phyloP scores from a whole-genome alignment of 92 coral and sea anemone genomes.

The Zoanthus sociatus region DNA sequence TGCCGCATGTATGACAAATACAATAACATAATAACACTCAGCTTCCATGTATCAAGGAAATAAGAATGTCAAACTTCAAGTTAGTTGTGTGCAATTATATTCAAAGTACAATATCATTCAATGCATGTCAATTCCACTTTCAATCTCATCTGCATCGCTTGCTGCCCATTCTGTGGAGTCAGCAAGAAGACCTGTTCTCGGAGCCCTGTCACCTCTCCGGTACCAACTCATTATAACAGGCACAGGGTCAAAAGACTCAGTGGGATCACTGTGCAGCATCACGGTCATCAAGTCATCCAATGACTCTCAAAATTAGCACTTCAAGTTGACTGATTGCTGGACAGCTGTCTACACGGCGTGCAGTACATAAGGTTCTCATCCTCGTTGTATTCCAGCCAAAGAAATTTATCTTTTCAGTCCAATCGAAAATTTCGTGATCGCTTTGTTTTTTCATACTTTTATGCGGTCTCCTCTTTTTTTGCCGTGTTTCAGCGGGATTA shows the following conservation, averaged over 20 bases:
- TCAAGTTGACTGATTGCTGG: too few relatives aligned
- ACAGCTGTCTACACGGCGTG: too few relatives aligned
- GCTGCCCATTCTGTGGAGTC: not conserved
- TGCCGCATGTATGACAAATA: conserved; percentile 15
- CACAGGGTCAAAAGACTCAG: conserved; percentile 21
- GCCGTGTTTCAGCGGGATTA: too few relatives aligned
- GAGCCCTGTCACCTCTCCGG: conserved; percentile 28
- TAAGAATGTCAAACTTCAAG: conserved; percentile 24
- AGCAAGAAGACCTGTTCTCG: conserved; percentile 25
- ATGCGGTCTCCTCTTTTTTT: too few relatives aligned
- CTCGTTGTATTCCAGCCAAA: too few relatives aligned
- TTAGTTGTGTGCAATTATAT: conserved; percentile 17
- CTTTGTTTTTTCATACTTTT: too few relatives aligned
- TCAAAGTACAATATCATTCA: conserved; percentile 42
- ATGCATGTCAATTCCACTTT: not conserved
- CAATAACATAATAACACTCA: conserved; percentile 16
- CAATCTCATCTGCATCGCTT: too few relatives aligned
- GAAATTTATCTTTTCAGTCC: too few relatives aligned
- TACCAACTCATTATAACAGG: conserved; percentile 21
- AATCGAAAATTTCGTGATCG: too few relatives aligned
- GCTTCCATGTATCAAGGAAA: conserved; percentile 16
- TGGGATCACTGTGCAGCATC: conserved; percentile 19
- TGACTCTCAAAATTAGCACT: not conserved
- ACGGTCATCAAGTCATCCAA: conserved; percentile 19
- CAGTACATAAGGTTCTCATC: too few relatives aligned